Percentiles rank a stretch among this genome's conserved stretches.
Evolutionary conservation across 2,797 vertebrate genomes (phyloP).

Genomic region (Aphelocoma californica): DNA sequence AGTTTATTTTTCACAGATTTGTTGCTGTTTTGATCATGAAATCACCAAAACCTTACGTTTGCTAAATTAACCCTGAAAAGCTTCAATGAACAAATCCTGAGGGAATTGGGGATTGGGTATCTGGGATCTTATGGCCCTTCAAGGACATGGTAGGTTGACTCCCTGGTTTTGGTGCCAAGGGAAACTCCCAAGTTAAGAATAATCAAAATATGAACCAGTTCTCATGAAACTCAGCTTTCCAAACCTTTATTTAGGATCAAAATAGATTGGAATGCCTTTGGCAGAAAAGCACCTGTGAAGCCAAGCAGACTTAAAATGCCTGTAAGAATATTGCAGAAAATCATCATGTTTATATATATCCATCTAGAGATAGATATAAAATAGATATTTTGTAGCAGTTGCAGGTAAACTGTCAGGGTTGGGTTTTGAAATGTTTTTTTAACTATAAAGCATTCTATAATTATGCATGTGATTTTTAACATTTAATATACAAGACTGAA

Average conservation of each 20-base stretch:
- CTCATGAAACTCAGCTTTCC: not conserved
- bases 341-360: constrained; percentile 40
- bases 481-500: not conserved
- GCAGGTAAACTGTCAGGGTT: constrained; percentile 90
- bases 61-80: not conserved
- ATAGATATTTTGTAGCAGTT: constrained; percentile 85
- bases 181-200: not conserved
- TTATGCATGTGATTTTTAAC: constrained; percentile 56
- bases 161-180: not conserved
- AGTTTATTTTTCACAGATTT: not conserved
- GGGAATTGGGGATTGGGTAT: not conserved
- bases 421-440: constrained; percentile 78
- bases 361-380: not conserved
- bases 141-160: not conserved
- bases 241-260: not conserved
- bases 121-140: not conserved
- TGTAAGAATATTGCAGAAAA: constrained; percentile 56
- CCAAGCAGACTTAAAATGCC: not conserved
- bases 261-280: not conserved
- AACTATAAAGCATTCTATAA: constrained; percentile 78
- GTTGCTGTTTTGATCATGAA: not conserved
- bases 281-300: not conserved
- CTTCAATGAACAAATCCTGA: not conserved
- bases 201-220: not conserved
- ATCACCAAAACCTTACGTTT: not conserved